These are phyloP conservation scores for Sesamia inferens DNA, from an alignment of 2,888 invertebrate genomes.

Conservation along the genomic window DNA sequence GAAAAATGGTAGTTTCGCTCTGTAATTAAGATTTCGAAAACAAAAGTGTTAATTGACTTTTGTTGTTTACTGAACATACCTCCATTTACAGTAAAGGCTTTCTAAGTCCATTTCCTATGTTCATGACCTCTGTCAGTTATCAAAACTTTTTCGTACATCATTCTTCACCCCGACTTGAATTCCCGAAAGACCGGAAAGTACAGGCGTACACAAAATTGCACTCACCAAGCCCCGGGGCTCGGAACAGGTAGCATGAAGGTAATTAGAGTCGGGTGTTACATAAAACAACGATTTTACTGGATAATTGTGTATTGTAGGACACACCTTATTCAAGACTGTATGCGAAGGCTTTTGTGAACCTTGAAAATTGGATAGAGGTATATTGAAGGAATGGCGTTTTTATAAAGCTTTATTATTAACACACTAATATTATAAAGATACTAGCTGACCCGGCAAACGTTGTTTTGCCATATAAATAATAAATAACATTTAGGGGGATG, in stretches of 20 bases:
- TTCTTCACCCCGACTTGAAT: slow-evolving; percentile 22
- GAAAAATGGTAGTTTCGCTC: too few relatives aligned
- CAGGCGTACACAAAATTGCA: slow-evolving; percentile 40
- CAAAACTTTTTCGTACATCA: slow-evolving; percentile 9
- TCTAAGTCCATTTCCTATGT: not conserved
- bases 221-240: slow-evolving; percentile 17
- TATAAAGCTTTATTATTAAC: not conserved
- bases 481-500: too few relatives aligned
- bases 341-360: not conserved
- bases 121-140: not conserved
- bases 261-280: slow-evolving; percentile 24
- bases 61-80: not conserved
- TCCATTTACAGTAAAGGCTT: not conserved
- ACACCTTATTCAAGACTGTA: not conserved
- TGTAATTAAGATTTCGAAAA: too few relatives aligned
- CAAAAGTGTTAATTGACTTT: too few relatives aligned
- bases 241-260: slow-evolving; percentile 9
- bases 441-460: too few relatives aligned
- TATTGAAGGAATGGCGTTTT: not conserved
- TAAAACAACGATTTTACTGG: not conserved
- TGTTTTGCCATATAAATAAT: too few relatives aligned
- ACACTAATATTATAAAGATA: too few relatives aligned
- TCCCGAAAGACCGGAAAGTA: slow-evolving; percentile 25
- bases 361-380: not conserved
- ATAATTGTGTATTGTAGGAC: not conserved